phyloP scores from a whole-genome alignment of 2,113 vertebrate species.

The Spizaetus ornatus region DNA sequence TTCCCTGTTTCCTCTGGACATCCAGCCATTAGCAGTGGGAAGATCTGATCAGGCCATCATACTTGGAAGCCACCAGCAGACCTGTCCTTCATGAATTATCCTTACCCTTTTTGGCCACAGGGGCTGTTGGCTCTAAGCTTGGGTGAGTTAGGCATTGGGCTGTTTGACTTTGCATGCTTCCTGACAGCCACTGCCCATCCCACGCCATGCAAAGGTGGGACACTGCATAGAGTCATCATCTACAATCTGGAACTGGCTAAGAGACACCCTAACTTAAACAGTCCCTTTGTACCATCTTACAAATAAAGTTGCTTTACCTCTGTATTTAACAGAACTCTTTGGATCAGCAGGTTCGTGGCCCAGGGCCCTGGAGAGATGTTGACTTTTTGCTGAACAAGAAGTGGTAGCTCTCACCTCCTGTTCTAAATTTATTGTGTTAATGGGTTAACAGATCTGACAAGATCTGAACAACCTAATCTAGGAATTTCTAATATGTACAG shows the following conservation, averaged over 20 bases:
- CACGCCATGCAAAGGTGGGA: not conserved
- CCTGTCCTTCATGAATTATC: not conserved
- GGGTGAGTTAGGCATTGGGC: not conserved
- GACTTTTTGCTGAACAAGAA: not conserved
- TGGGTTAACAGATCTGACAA: not conserved
- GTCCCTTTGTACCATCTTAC: not conserved
- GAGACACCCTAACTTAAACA: not conserved
- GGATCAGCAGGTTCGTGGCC: not conserved
- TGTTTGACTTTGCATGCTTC: not conserved
- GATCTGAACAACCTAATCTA: not conserved
- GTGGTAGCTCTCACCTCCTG: not conserved
- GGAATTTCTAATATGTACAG: not conserved
- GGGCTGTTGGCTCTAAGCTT: not conserved
- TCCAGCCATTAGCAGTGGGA: not conserved
- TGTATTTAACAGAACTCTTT: not conserved
- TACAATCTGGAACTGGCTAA: not conserved
- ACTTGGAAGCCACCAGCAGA: not conserved
- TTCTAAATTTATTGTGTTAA: not conserved
- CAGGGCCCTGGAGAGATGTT: not conserved
- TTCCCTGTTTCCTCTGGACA: not conserved
- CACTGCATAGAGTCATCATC: not conserved
- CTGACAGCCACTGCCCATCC: not conserved
- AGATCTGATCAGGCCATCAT: not conserved
- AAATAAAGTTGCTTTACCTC: not conserved
- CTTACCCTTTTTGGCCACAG: not conserved